Conservation (phyloP, 1,140 invertebrate species). For the Aphis craccivora region DNA sequence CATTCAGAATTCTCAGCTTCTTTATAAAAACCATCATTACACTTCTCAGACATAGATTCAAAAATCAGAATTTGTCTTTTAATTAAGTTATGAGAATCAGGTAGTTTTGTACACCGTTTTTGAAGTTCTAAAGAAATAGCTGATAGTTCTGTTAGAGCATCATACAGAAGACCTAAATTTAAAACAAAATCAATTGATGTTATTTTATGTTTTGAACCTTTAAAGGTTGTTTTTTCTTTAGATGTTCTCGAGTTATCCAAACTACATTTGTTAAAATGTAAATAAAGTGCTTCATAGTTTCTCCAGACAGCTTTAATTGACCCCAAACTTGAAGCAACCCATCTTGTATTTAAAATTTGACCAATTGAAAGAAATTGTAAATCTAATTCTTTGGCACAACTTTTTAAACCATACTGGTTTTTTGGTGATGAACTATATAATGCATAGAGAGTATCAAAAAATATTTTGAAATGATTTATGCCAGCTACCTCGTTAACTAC, state of each 20-base stretch:
- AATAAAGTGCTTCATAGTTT: slow-evolving; percentile 28
- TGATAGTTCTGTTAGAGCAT: slow-evolving; percentile 27
- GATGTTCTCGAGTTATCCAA: slow-evolving; percentile 8
- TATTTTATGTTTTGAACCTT: slow-evolving; percentile 16
- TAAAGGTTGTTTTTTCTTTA: slow-evolving; percentile 36
- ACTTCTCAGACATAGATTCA: slow-evolving; percentile 31
- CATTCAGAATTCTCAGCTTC: slow-evolving; percentile 5
- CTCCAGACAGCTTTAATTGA: slow-evolving; percentile 17
- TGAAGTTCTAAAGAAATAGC: slow-evolving; percentile 23
- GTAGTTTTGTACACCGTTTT: neutral
- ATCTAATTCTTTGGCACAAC: slow-evolving; percentile 12
- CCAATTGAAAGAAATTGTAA: slow-evolving; percentile 36
- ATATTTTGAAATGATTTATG: slow-evolving; percentile 38
- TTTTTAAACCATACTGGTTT: slow-evolving; percentile 18
- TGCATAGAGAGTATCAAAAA: slow-evolving; percentile 30
- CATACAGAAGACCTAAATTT: slow-evolving; percentile 11
- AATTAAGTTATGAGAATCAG: slow-evolving; percentile 23
- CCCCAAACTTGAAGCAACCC: slow-evolving; percentile 29
- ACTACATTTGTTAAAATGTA: slow-evolving; percentile 35
- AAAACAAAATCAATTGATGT: slow-evolving; percentile 42
- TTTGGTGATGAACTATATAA: slow-evolving; percentile 30
- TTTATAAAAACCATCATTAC: slow-evolving; percentile 37
- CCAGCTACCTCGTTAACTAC: slow-evolving; percentile 11
- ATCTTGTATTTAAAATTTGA: slow-evolving; percentile 34
- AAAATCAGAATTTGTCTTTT: slow-evolving; percentile 30